Evolutionary conservation across 1,140 invertebrate species (phyloP), one percentile per base, ranked within the genome.

Genomic region (Neodiprion pinetum): DNA sequence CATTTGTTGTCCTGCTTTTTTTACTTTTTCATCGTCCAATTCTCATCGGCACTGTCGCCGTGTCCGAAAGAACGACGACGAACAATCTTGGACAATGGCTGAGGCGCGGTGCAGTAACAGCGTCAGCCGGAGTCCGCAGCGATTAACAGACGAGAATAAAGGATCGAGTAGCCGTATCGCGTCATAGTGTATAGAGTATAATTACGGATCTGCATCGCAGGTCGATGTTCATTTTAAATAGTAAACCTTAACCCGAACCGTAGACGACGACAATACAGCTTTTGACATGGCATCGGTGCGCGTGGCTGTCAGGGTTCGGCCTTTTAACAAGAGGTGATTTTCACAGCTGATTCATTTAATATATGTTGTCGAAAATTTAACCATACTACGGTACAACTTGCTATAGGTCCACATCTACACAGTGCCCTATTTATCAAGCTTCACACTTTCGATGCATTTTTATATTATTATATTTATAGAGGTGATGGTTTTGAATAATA

Each of bases 281-380:
- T 66, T 23, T 11, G 53, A 67, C 80, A 95, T 95, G 94, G 93
- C 93, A 84, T 94, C 94, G 78, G 93, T 95, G 82, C 94, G 94
- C 91, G 94, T 95, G 81, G 94, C 94, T 80, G 94, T 95, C 77
- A 91, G 94, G 85, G 93, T 95, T 83, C 92, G 94, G 82, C 94
- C 94, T 85, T 94, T 95, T 90, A 95, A 94, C 89, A 92, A 94
- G 90, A 94, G 94, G 94, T 95, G 86, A 61, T 61, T 61, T 61
- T 61, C 53, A 61, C 53, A 61, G 53, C 53, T 61, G 53, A 61
- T 17, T 61, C 14, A 69, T 48, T 70, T 40, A 10, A 71, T 28
- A 50, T 65, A 9, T 28, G n/a, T 65, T 73, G 12, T 65, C 50
- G 49, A 14, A 67, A 48, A n/a, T 53, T 65, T 14, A 1, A 65